Base-by-base conservation (phyloP, 2,113 vertebrate species). In the Micromys minutus region DNA sequence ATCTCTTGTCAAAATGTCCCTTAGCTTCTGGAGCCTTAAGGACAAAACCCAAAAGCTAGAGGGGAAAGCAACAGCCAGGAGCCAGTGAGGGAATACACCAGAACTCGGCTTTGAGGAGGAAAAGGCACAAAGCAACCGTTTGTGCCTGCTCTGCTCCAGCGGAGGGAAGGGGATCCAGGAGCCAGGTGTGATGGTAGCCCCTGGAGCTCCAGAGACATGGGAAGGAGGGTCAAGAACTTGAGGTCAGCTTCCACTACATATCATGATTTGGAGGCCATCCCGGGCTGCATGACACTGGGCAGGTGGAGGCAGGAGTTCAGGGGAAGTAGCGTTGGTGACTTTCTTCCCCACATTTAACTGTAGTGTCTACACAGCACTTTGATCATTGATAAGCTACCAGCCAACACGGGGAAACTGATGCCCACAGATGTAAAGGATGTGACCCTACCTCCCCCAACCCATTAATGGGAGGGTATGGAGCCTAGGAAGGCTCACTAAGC, bases 331-430 rank as follows among this genome's bases (percentile, higher is more conserved):
- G 15, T 11, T 24, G 19, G 26, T 16, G 50, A 26, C 7, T 2
- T 16, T 11, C 65, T 29, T 19, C 16, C 45, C 7, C 1, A 1
- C 2, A 24, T 21, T 26, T 22, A 13, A 74, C 61, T 52, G 42
- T 0, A 16, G 67, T 29, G 2, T 17, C 0, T 0, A 11, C 57
- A 31, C 12, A 16, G 21, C 15, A 31, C 81, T 91, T 31, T 21
- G 47, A 6, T 55, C 65, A 5, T 3, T 0, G 6, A 21, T 57
- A 75, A 79, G 50, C 67, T 72, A 71, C 80, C 42, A 42, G 31
- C n/a, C 45, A 9, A 31, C 5, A 11, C 61, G 29, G 63, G 52
- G 47, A 90, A 65, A 61, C 72, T 71, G 67, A 76, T 79, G 84
- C 88, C 34, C 87, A 36, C 50, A 55, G 79, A 39, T 45, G 15